Evolutionary conservation across 2,888 invertebrate species (phyloP), one percentile per base, ranked within the genome.

Genomic region (Lordiphosa fenestrarum): DNA sequence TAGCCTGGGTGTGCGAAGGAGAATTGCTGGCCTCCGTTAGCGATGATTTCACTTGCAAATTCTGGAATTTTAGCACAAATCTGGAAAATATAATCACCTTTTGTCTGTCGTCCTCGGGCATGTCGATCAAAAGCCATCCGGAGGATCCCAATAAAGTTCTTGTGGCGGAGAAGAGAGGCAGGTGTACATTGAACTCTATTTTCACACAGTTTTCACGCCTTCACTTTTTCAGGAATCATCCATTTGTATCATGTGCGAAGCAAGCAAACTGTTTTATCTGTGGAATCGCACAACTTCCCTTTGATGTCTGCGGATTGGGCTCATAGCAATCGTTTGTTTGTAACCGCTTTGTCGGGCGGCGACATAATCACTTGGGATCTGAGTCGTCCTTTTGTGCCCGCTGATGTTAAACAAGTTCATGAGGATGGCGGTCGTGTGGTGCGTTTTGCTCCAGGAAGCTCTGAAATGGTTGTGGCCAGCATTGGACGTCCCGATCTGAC

Each of bases 271-370:
- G 92, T 94, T 48, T 88, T 94, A 86, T 94, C 94, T 0, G 89
- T 94, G 42, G 92, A 93, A 86, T 90, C 92, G 6, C 91, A 92
- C 3, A 90, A 91, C 50, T 90, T 91, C 47, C 93, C 94, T 1
- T 86, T 95, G 10, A 91, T 92, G 83, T 91, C 92, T 37, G 93
- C 93, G 3, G 94, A 95, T 88, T 95, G 95, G 95, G 91, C 92
- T 12, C 90, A 92, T 3, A 91, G 90, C 50, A 92, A 94, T 87
- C 88, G 91, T 49, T 53, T 88, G 9, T 85, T 77, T 65, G 91
- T 95, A 10, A 92, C 91, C 2, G 93, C 93, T 30, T 86, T 94
- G 3, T 93, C 93, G 38, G 91, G 92, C 46, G 93, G 93, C 7
- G 93, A 94, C 80, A 89, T 94, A 57, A 85, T 93, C 13, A 89